A percentile compares a stretch with the other conserved stretches of the same genome.
phyloP scores from a whole-genome alignment of 92 coral and sea anemone genomes.

The Umimayanthus chanpuru region DNA sequence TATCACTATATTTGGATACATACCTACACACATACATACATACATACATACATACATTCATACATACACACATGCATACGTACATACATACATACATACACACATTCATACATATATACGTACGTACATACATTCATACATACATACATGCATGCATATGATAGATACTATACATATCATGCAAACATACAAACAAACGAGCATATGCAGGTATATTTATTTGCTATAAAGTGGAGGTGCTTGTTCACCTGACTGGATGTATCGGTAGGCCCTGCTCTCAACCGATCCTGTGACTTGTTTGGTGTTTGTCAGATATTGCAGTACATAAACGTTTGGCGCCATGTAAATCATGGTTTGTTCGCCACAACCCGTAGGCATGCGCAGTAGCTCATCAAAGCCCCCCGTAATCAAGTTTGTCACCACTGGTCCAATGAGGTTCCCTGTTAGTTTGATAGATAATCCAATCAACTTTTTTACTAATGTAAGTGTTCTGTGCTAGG shows the following conservation, averaged over 20 bases:
- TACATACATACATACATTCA: too few relatives aligned
- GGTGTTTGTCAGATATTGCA: constrained; percentile 79
- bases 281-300: constrained; percentile 83
- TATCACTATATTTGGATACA: too few relatives aligned
- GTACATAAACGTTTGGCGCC: constrained; percentile 93
- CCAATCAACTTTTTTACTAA: neutral
- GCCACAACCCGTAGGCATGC: constrained; percentile 97
- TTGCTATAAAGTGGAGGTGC: neutral
- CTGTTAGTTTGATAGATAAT: constrained; percentile 37
- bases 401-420: constrained; percentile 89
- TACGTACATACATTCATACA: too few relatives aligned
- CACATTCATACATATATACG: too few relatives aligned
- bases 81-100: too few relatives aligned
- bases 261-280: constrained; percentile 84
- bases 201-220: too few relatives aligned
- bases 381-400: constrained; percentile 81
- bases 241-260: constrained; percentile 80
- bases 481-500: too few relatives aligned
- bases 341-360: constrained; percentile 90
- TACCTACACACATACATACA: too few relatives aligned
- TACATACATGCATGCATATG: too few relatives aligned
- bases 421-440: constrained; percentile 96
- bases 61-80: too few relatives aligned
- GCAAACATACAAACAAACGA: too few relatives aligned
- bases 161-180: too few relatives aligned